A percentile compares a stretch with the other conserved stretches of the same genome.
phyloP scores from a whole-genome alignment of 2,888 invertebrate species.

The Yponomeuta cagnagella region DNA sequence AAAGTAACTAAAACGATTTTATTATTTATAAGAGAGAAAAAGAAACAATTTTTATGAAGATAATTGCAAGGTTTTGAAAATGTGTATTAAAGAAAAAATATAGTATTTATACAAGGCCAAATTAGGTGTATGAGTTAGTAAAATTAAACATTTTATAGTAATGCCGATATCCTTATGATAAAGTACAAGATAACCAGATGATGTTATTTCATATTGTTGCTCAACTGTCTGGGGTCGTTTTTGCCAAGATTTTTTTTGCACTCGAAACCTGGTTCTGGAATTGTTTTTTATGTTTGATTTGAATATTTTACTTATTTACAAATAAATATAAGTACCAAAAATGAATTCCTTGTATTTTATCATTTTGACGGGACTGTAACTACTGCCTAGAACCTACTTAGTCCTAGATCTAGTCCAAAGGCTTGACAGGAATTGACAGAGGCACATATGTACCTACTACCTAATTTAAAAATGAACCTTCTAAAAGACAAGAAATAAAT shows the following conservation, averaged over 20 bases:
- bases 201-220: neutral
- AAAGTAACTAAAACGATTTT: conserved; percentile 59
- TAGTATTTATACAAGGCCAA: conserved; percentile 12
- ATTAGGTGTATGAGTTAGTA: conserved; percentile 4
- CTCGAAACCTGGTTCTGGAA: neutral
- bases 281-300: no score
- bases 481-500: conserved; percentile 30
- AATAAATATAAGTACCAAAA: no score
- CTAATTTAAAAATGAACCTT: conserved; percentile 28
- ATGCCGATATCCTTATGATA: neutral
- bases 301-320: no score
- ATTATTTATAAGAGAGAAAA: conserved; percentile 26
- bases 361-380: neutral
- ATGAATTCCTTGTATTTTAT: neutral
- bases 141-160: conserved; percentile 3
- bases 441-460: neutral
- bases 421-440: neutral
- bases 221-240: neutral
- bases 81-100: neutral
- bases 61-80: conserved; percentile 9
- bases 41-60: conserved; percentile 7
- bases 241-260: neutral
- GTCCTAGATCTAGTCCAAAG: neutral
- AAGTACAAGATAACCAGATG: conserved; percentile 3
- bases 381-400: neutral